Evolutionary conservation across 2,888 invertebrate genomes (phyloP).

Genomic region (Patella depressa): DNA sequence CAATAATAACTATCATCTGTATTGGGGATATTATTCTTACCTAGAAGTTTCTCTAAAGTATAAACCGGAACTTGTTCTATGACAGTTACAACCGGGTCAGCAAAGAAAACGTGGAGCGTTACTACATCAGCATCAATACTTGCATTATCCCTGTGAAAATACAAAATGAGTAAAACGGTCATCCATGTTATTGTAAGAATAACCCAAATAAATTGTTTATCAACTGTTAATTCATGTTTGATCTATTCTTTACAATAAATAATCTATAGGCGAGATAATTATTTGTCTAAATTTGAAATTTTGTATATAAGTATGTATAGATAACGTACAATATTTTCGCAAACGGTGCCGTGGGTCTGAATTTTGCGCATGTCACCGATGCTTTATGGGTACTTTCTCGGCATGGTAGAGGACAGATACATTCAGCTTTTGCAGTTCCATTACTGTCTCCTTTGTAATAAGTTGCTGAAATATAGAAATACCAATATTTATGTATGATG

Average conservation of each 20-base stretch:
- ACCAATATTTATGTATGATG: too few relatives aligned
- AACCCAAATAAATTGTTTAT: too few relatives aligned
- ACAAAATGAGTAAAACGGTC: not conserved
- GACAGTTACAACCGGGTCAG: conserved; percentile 39
- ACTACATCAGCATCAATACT: conserved; percentile 21
- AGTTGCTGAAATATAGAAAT: conserved; percentile 11
- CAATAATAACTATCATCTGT: too few relatives aligned
- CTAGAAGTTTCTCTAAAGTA: conserved; percentile 36
- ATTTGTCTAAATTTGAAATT: too few relatives aligned
- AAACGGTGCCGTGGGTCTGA: conserved; percentile 28
- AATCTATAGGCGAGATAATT: too few relatives aligned
- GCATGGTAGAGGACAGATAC: conserved; percentile 38
- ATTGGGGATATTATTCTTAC: conserved; percentile 17
- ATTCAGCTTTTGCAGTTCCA: conserved; percentile 13
- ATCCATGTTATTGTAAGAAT: too few relatives aligned
- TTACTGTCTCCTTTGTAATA: conserved; percentile 28
- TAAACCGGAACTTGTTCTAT: conserved; percentile 40
- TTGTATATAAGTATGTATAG: too few relatives aligned
- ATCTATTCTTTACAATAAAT: too few relatives aligned
- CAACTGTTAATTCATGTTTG: too few relatives aligned
- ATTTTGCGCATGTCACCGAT: conserved; percentile 32
- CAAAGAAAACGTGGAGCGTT: conserved; percentile 35
- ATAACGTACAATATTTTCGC: not conserved
- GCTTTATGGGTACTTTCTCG: conserved; percentile 30
- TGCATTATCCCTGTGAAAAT: conserved; percentile 5